Conservation (phyloP, 2,888 invertebrate species). For the Pseudanteris insignis region DNA sequence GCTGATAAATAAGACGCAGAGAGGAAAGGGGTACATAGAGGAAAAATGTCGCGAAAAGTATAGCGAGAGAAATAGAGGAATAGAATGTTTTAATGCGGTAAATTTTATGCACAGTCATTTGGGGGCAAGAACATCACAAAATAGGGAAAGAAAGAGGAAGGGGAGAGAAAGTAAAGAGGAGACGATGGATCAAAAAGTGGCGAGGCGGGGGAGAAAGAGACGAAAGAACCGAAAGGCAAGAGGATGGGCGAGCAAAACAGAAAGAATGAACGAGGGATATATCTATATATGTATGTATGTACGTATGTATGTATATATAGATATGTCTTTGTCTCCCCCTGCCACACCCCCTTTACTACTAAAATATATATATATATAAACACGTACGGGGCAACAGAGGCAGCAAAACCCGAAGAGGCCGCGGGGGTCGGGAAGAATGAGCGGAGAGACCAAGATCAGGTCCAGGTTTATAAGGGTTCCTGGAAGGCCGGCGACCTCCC, state of each 20-base stretch:
- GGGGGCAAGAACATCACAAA: not conserved
- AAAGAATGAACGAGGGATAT: not conserved
- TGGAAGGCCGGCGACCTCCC: constrained; percentile 64
- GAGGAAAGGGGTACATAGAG: constrained; percentile 15
- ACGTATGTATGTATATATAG: too few species aligned
- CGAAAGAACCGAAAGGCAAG: not conserved
- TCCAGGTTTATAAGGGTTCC: constrained; percentile 64
- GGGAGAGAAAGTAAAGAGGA: not conserved
- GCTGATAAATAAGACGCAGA: constrained; percentile 17
- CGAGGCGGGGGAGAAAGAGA: constrained; percentile 6
- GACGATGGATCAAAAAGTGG: not conserved
- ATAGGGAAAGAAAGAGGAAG: constrained; percentile 1
- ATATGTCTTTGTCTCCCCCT: too few species aligned
- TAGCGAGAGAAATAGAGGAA: constrained; percentile 12
- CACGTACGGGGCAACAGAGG: constrained; percentile 15
- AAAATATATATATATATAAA: too few species aligned
- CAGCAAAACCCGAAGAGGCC: constrained; percentile 8
- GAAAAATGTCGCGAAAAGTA: constrained; percentile 18
- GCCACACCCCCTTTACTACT: too few species aligned
- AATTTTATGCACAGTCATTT: constrained; percentile 11
- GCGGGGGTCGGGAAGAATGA: constrained; percentile 11
- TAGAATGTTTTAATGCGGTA: constrained; percentile 6
- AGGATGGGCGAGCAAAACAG: not conserved
- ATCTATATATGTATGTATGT: too few species aligned
- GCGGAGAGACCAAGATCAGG: constrained; percentile 49